phyloP scores from a whole-genome alignment of 92 coral and sea anemone genomes.

The Bergia sp. region DNA sequence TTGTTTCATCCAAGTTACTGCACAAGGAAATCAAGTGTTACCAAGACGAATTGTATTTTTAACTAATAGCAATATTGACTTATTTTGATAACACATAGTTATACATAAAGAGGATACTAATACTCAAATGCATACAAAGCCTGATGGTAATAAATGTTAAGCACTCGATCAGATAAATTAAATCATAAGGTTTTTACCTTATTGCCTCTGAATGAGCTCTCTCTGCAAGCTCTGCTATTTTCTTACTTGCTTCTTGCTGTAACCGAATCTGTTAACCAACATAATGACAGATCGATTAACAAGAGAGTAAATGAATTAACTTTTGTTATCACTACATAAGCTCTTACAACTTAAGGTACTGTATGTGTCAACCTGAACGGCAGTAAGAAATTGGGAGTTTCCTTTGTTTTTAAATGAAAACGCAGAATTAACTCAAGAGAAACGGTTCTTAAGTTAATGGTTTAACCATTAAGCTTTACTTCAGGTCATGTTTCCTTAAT shows the following conservation, averaged over 20 bases:
- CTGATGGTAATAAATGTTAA: neutral
- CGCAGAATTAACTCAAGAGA: too few relatives aligned
- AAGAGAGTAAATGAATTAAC: neutral
- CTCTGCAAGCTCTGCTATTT: constrained; percentile 97
- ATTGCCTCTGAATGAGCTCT: constrained; percentile 98
- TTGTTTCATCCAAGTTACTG: constrained; percentile 95
- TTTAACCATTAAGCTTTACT: too few relatives aligned
- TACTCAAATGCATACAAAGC: too few relatives aligned
- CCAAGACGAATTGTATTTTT: neutral
- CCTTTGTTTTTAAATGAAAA: too few relatives aligned
- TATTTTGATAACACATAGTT: too few relatives aligned
- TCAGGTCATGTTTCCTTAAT: too few relatives aligned
- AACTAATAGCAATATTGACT: too few relatives aligned
- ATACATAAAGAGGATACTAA: too few relatives aligned
- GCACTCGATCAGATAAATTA: neutral
- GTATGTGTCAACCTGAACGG: too few relatives aligned
- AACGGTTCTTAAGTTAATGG: too few relatives aligned
- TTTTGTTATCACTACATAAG: too few relatives aligned
- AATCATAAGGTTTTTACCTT: constrained; percentile 52
- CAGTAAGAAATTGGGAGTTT: too few relatives aligned
- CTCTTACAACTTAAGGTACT: neutral
- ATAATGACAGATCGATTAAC: neutral
- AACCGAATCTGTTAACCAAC: constrained; percentile 72
- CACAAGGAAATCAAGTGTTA: neutral
- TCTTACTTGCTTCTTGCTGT: constrained; percentile 98